Evolutionary conservation across 2,113 vertebrate species (phyloP).

Genomic region (Psettodes erumei): DNA sequence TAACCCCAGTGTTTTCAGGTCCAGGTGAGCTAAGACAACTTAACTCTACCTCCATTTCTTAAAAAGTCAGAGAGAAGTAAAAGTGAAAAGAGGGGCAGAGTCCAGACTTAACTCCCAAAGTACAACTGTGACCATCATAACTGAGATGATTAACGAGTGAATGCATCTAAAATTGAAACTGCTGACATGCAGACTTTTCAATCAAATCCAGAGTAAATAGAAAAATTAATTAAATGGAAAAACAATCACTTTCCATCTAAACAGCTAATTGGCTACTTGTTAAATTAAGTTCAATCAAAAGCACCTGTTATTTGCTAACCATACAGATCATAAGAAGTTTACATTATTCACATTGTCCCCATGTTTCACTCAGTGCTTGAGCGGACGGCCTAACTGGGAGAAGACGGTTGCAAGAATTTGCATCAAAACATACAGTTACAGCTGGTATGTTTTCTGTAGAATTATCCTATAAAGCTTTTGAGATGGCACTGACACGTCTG

Average conservation of each 20-base stretch:
- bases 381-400: not conserved
- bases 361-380: not conserved
- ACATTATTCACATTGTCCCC: not conserved
- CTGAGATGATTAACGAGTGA: no score
- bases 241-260: not conserved
- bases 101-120: not conserved
- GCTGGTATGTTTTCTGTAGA: not conserved
- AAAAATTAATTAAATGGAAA: not conserved
- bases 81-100: not conserved
- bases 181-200: not conserved
- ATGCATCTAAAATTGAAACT: not conserved
- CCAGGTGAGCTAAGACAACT: not conserved
- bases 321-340: not conserved
- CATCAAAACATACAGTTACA: constrained; percentile 1
- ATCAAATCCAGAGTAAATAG: not conserved
- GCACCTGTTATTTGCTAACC: not conserved
- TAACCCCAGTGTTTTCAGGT: not conserved
- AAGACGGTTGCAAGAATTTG: no score
- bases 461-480: not conserved
- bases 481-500: not conserved
- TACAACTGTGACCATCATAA: not conserved
- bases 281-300: not conserved
- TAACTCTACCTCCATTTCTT: not conserved
- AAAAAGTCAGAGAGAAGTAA: not conserved
- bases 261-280: not conserved